Conservation (phyloP, 2,113 vertebrate genomes). For the Alethe diademata region DNA sequence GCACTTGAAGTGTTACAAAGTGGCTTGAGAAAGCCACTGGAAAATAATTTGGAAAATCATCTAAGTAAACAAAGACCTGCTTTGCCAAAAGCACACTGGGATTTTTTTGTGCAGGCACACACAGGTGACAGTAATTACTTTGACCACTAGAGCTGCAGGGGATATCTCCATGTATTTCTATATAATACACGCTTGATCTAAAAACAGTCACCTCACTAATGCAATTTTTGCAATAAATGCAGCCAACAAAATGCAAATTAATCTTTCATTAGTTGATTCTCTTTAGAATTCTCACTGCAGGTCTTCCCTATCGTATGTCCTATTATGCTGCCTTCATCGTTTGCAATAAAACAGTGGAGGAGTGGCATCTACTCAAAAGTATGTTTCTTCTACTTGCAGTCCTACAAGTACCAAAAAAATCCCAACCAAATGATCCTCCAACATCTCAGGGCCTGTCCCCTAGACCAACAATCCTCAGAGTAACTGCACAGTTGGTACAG, state of each 20-base stretch:
- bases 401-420: background rate
- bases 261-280: background rate
- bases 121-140: background rate
- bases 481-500: background rate
- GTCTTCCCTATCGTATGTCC: background rate
- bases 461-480: background rate
- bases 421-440: background rate
- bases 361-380: background rate
- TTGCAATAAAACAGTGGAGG: background rate
- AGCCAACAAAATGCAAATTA: background rate
- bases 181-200: background rate
- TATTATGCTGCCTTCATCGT: background rate
- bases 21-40: background rate
- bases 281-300: background rate
- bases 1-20: background rate
- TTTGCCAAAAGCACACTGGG: background rate
- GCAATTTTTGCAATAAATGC: background rate
- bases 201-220: background rate
- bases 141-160: background rate
- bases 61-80: background rate
- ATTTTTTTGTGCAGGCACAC: background rate
- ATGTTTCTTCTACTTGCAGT: background rate
- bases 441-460: background rate
- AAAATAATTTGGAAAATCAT: background rate
- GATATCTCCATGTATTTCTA: background rate